Conservation (phyloP, 2,888 invertebrate genomes). For the Melinaea marsaeus region DNA sequence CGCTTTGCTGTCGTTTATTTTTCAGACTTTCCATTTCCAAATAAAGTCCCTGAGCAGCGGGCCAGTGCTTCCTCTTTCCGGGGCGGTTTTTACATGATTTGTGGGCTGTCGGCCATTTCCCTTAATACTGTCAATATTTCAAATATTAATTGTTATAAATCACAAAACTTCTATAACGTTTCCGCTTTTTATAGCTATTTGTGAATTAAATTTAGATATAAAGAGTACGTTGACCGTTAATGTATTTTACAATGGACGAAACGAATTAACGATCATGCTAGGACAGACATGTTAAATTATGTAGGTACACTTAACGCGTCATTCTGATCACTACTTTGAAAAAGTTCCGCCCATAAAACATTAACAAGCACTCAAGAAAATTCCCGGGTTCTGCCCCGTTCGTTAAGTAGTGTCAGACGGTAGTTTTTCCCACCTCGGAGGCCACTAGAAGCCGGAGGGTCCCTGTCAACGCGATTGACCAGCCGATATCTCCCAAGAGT, state of each 20-base stretch:
- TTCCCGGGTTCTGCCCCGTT: conserved; percentile 69
- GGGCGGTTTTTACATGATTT: conserved; percentile 76
- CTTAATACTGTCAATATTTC: conserved; percentile 78
- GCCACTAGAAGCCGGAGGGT: conserved; percentile 64
- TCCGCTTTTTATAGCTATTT: conserved; percentile 57
- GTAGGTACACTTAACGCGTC: conserved; percentile 74
- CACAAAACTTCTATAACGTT: conserved; percentile 63
- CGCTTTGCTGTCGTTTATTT: conserved; percentile 71
- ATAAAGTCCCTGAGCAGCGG: conserved; percentile 75
- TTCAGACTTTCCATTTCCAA: conserved; percentile 78
- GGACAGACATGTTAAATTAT: conserved; percentile 73
- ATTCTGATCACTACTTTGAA: conserved; percentile 73
- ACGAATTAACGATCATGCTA: conserved; percentile 52
- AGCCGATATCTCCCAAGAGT: conserved; percentile 72
- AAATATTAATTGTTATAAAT: conserved; percentile 78
- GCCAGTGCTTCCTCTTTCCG: conserved; percentile 76
- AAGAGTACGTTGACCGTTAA: conserved; percentile 36
- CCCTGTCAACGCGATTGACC: conserved; percentile 74
- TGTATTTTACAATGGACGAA: conserved; percentile 39
- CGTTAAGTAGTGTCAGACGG: conserved; percentile 75
- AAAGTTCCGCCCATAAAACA: conserved; percentile 77
- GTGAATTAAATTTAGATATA: conserved; percentile 61
- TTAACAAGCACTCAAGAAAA: conserved; percentile 78
- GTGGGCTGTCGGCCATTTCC: conserved; percentile 75
- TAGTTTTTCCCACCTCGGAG: conserved; percentile 76